These are phyloP conservation scores for Pterocles orientalis DNA, from an alignment of 2,113 vertebrate species.

Conservation along the genomic window DNA sequence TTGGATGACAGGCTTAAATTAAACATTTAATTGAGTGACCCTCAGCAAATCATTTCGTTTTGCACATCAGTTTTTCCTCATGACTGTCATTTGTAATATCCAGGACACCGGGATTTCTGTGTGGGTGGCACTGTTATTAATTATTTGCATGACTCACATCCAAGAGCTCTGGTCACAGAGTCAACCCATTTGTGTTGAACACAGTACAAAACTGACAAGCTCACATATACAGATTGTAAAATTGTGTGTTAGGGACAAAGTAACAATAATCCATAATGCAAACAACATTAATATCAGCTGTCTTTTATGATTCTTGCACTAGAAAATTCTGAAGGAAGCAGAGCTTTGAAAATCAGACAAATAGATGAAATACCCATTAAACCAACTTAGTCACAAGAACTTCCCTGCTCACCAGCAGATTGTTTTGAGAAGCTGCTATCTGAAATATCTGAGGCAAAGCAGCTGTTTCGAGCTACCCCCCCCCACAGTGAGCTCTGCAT, in stretches of 20 bases:
- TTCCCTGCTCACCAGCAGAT: not conserved
- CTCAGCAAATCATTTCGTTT: not conserved
- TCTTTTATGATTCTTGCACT: not conserved
- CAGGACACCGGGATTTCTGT: not conserved
- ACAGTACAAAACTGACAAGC: not conserved
- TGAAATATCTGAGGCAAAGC: constrained; percentile 34
- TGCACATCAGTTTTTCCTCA: not conserved
- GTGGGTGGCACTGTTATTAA: constrained; percentile 5
- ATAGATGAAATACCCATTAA: constrained; percentile 34
- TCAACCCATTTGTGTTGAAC: not conserved
- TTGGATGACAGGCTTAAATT: not conserved
- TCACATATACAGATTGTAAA: not conserved
- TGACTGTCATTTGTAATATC: not conserved
- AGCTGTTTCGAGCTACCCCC: constrained; percentile 2
- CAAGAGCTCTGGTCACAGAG: not conserved
- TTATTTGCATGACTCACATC: not conserved
- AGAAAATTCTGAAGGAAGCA: not conserved
- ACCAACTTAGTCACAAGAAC: constrained; percentile 16
- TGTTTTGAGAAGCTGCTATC: constrained; percentile 43
- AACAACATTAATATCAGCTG: not conserved
- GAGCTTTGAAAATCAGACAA: constrained; percentile 5
- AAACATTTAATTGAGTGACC: not conserved
- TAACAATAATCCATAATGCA: not conserved
- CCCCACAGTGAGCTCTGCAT: not conserved
- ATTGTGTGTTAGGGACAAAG: not conserved